These are phyloP conservation scores for Dolichomitus sp. DNA, from an alignment of 2,888 invertebrate genomes.

Conservation along the genomic window DNA sequence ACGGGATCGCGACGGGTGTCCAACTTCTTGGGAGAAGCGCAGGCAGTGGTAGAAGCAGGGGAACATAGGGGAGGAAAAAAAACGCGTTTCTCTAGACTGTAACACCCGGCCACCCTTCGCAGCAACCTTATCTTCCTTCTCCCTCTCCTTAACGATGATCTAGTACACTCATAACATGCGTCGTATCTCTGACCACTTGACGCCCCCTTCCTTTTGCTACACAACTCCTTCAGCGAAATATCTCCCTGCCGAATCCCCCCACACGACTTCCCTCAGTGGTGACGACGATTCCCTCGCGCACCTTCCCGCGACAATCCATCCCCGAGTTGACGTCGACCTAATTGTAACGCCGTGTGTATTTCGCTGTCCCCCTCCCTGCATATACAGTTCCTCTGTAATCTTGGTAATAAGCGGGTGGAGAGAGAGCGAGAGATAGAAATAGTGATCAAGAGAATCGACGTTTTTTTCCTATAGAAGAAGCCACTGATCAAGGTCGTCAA, in stretches of 20 bases:
- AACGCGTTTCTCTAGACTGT: neutral
- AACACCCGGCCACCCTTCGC: neutral
- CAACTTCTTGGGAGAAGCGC: conserved; percentile 65
- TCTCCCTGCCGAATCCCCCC: neutral
- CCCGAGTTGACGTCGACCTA: conserved; percentile 45
- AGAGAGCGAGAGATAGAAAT: conserved; percentile 20
- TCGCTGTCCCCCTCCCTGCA: conserved; percentile 18
- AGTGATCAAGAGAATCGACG: conserved; percentile 18
- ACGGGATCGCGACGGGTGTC: conserved; percentile 77
- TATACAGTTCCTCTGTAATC: conserved; percentile 61
- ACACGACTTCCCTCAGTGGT: conserved; percentile 47
- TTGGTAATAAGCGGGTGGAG: conserved; percentile 53
- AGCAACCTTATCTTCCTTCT: conserved; percentile 18
- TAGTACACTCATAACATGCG: neutral
- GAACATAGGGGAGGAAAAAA: conserved; percentile 11
- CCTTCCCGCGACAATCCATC: conserved; percentile 8
- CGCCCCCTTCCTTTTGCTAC: neutral
- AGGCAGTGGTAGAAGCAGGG: conserved; percentile 37
- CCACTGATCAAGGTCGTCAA: conserved; percentile 55
- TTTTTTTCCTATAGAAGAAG: conserved; percentile 47
- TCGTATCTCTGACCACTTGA: conserved; percentile 21
- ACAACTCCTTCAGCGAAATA: neutral
- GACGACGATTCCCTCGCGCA: conserved; percentile 39
- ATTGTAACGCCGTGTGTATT: conserved; percentile 56
- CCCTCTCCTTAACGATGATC: neutral